phyloP scores from a whole-genome alignment of 2,113 vertebrate species.

The Otis tarda region DNA sequence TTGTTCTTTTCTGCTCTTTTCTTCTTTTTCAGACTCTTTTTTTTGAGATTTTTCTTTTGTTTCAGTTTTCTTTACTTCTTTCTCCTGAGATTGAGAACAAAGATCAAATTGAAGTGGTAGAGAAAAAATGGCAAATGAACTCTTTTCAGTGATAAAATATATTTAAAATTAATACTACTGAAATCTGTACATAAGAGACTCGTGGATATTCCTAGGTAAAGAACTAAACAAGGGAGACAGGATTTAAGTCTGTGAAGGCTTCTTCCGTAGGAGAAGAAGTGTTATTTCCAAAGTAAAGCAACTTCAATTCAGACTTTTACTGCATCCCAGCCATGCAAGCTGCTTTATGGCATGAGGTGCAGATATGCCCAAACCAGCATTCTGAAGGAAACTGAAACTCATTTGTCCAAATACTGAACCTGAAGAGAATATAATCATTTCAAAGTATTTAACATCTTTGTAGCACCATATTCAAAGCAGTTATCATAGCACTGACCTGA shows the following conservation, averaged over 20 bases:
- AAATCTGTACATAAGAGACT: not conserved
- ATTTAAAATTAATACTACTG: not conserved
- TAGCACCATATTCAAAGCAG: not conserved
- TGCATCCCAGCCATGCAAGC: not conserved
- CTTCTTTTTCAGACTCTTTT: constrained; percentile 84
- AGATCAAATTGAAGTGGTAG: not conserved
- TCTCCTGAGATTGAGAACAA: constrained; percentile 71
- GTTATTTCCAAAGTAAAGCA: not conserved
- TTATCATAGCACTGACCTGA: not conserved
- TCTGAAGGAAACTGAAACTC: not conserved
- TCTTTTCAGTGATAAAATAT: not conserved
- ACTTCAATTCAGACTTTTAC: not conserved
- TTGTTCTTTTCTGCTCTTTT: constrained; percentile 79
- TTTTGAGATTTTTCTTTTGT: constrained; percentile 84
- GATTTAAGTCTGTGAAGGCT: not conserved
- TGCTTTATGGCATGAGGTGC: not conserved
- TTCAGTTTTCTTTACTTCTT: constrained; percentile 82
- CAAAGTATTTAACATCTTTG: not conserved
- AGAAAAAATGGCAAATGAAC: not conserved
- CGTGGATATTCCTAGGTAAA: not conserved
- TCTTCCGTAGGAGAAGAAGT: not conserved
- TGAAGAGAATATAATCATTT: not conserved
- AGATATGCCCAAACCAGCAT: not conserved
- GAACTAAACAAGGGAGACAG: not conserved
- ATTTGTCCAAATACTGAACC: not conserved